Conservation (phyloP, 2,113 vertebrate genomes). For the rat (Rattus norvegicus) region DNA sequence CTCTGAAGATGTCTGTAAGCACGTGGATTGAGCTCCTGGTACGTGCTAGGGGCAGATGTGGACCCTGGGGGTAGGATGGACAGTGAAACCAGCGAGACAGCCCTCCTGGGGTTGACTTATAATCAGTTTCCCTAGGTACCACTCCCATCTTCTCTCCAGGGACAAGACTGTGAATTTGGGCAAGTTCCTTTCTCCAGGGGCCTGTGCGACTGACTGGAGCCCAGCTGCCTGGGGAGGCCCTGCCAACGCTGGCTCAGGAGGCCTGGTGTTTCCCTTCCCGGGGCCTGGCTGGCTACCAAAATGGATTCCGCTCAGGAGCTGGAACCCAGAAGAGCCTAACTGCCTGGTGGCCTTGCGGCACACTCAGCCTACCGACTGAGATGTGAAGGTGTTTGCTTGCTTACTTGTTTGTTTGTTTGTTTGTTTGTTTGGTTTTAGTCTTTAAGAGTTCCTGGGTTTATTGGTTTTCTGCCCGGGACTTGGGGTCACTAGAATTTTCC, state of each 20-base stretch:
- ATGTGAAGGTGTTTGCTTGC: too few species aligned
- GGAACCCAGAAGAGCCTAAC: neutral
- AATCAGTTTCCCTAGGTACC: neutral
- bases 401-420: too few species aligned
- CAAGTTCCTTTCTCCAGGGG: slow-evolving; percentile 15
- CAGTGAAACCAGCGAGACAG: neutral
- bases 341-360: neutral
- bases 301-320: slow-evolving; percentile 55
- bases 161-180: neutral
- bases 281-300: slow-evolving; percentile 65
- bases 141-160: neutral
- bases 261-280: slow-evolving; percentile 33
- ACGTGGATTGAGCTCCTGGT: neutral
- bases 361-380: neutral
- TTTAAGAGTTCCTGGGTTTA: slow-evolving; percentile 45
- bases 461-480: neutral
- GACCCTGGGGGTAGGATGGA: neutral
- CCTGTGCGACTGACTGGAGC: slow-evolving; percentile 31
- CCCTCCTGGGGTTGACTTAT: neutral
- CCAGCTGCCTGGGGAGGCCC: neutral
- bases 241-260: slow-evolving; percentile 48
- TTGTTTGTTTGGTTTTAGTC: slow-evolving; percentile 9
- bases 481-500: slow-evolving; percentile 26
- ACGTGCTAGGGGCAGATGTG: neutral
- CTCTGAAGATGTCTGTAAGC: neutral